Evolutionary conservation across 2,888 invertebrate species (phyloP).

Genomic region (Ischnura elegans): DNA sequence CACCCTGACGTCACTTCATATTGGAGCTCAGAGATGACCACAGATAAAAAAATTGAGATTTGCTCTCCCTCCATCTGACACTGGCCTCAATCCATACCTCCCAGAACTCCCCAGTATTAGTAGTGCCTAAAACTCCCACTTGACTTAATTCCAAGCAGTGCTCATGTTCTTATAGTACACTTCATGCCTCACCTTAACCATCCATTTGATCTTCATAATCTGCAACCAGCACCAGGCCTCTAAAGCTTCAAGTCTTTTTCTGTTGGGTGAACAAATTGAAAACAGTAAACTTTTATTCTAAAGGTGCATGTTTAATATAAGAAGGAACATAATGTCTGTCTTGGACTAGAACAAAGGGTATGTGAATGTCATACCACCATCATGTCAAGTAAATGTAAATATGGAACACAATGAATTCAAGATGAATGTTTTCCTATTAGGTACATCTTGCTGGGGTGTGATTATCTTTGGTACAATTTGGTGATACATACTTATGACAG

Average conservation of each 20-base stretch:
- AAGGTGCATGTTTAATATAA: background rate
- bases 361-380: background rate
- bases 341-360: constrained; percentile 9
- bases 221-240: no score
- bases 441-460: background rate
- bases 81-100: no score
- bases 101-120: no score
- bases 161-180: no score
- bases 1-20: no score
- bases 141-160: no score
- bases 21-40: no score
- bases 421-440: background rate
- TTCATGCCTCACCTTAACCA: no score
- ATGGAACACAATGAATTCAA: background rate
- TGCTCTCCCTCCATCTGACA: no score
- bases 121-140: no score
- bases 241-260: background rate
- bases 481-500: constrained; percentile 40
- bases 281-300: background rate
- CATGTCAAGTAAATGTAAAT: background rate
- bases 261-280: background rate
- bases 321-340: background rate
- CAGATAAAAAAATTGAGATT: no score
- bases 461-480: constrained; percentile 43
- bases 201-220: no score